A percentile compares a stretch with the other conserved stretches of the same genome.
Conservation (phyloP, 1,140 invertebrate species). For the Diplogasteroides magnus region DNA sequence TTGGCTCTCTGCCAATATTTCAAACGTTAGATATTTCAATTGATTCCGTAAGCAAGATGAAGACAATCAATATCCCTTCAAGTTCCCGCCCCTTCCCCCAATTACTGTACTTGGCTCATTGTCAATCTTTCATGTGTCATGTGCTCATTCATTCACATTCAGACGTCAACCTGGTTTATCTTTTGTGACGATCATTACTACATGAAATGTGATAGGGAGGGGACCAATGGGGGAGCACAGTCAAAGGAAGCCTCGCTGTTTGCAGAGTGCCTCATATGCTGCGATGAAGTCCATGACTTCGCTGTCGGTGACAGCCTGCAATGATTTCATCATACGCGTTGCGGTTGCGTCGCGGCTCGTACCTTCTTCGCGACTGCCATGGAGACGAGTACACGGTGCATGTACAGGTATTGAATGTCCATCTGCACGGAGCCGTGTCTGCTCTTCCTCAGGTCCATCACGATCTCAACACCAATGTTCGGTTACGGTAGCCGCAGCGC, state of each 20-base stretch:
- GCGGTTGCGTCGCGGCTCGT: constrained; percentile 8
- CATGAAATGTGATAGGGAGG: too few relatives aligned
- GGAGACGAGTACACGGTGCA: constrained; percentile 36
- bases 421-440: constrained; percentile 42
- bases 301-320: not conserved
- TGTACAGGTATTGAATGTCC: constrained; percentile 43
- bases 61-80: too few relatives aligned
- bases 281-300: not conserved
- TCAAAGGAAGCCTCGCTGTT: not conserved
- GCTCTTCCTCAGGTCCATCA: constrained; percentile 30
- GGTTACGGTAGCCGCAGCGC: not conserved
- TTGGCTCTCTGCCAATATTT: too few relatives aligned
- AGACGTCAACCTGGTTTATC: too few relatives aligned
- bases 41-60: too few relatives aligned
- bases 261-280: not conserved
- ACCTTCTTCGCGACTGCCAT: constrained; percentile 39
- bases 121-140: too few relatives aligned
- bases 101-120: too few relatives aligned
- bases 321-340: constrained; percentile 2
- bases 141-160: too few relatives aligned
- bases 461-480: constrained; percentile 36
- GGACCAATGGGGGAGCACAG: too few relatives aligned
- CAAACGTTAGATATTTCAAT: too few relatives aligned
- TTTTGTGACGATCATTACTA: too few relatives aligned
- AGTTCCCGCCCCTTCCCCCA: too few relatives aligned